A percentile compares a stretch with the other conserved stretches of the same genome.
These are phyloP conservation scores for Agrochola lychnidis DNA, from an alignment of 2,888 invertebrate species.

Conservation along the genomic window DNA sequence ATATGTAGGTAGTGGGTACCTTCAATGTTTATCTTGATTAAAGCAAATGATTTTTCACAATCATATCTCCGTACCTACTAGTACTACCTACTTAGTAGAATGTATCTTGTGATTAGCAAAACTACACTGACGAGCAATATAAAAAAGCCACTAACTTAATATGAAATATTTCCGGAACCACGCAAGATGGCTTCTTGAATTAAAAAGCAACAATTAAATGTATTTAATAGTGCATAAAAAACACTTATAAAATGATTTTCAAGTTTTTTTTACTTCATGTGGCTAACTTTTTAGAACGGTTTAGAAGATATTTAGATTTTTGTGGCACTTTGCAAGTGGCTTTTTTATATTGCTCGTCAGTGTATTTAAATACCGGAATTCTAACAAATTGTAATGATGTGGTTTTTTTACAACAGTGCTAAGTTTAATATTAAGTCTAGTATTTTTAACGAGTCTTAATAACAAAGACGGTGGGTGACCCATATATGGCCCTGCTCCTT, in stretches of 20 bases:
- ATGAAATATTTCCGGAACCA: no score
- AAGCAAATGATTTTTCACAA: background rate
- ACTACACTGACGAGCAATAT: no score
- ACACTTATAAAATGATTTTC: no score
- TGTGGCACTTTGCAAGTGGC: no score
- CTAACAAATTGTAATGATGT: background rate
- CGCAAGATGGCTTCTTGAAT: no score
- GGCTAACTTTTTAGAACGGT: no score
- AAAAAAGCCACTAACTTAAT: no score
- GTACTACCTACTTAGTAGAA: background rate
- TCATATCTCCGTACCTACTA: background rate
- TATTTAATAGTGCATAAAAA: no score
- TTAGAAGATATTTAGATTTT: no score
- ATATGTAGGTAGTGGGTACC: background rate
- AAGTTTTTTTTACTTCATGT: no score
- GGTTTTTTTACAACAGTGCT: background rate
- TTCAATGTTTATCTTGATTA: background rate
- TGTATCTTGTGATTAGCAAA: background rate
- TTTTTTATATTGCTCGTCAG: no score
- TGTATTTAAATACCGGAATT: background rate
- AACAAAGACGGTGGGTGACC: slow-evolving; percentile 13
- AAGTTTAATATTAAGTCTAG: background rate
- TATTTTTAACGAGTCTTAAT: background rate
- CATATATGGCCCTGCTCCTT: background rate
- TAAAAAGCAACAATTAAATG: no score